Evolutionary conservation across 2,888 invertebrate species (phyloP), one percentile per base, ranked within the genome.

Genomic region (Phorcus lineatus): DNA sequence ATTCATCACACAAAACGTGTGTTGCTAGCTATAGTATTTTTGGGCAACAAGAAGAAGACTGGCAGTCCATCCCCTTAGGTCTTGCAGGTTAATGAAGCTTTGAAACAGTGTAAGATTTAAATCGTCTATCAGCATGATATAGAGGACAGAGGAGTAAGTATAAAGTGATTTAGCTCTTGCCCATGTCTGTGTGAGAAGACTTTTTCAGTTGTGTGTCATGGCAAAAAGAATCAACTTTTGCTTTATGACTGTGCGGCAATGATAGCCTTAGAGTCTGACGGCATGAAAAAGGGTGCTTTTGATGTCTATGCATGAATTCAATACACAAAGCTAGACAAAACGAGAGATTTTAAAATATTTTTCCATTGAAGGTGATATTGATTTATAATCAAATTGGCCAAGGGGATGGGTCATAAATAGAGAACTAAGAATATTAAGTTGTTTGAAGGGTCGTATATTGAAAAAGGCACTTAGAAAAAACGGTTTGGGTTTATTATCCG

Each of bases 81-180:
- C 47, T 47, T 47, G 47, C 7, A 47, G 70, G 70, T 70, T 70
- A 70, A 70, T 70, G 70, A 70, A 70, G 19, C 70, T 70, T 70
- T 36, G 70, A 70, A 70, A 70, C 40, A 40, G n/a, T n/a, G 70
- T 36, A 28, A 19, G 31, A 70, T 70, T 70, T 36, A 70, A 70
- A 36, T 70, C 31, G 19, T 70, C 40, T 70, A 70, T 70, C 70
- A 70, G 19, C 19, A 31, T 40, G 70, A 70, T 70, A 70, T 70
- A 70, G n/a, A 31, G 16, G 36, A 31, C 70, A 70, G 19, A 36
- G 17, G 19, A 31, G 40, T 36, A 70, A 40, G 70, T 70, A 70
- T 70, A 70, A 70, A 31, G 36, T 70, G 40, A 40, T 40, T 70
- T 70, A 24, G 19, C 57, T 19, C 19, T 13, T 57, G 1, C 7